Evolutionary conservation across 2,113 vertebrate genomes (phyloP).

Genomic region (Rostratula benghalensis): DNA sequence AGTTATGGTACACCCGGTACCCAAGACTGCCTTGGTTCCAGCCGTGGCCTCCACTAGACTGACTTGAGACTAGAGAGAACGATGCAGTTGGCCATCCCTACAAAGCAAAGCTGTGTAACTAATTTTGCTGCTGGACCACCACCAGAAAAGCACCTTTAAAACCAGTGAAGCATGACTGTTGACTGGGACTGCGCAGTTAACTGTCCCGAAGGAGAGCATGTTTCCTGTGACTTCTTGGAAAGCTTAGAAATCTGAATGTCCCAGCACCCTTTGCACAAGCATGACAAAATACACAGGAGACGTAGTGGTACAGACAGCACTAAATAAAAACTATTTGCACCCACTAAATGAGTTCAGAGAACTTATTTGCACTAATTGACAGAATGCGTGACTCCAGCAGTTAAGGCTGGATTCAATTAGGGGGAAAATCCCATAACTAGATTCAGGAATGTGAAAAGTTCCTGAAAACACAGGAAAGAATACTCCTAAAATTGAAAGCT

Average conservation of each 20-base stretch:
- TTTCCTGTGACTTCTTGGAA: neutral
- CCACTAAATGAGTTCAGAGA: neutral
- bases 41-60: neutral
- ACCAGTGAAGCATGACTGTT: neutral
- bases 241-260: neutral
- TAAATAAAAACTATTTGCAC: neutral
- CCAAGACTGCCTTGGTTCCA: neutral
- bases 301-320: neutral
- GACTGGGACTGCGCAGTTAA: neutral
- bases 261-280: neutral
- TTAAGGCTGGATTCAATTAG: neutral
- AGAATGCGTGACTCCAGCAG: neutral
- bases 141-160: neutral
- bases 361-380: neutral
- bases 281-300: neutral
- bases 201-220: neutral
- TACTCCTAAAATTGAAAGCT: neutral
- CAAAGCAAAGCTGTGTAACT: neutral
- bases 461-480: neutral
- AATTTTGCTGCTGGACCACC: neutral
- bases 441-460: neutral
- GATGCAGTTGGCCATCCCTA: neutral
- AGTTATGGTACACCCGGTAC: neutral
- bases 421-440: neutral
- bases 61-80: neutral